Base-by-base conservation (phyloP, 2,113 vertebrate genomes). In the Zosterops hypoxanthus region DNA sequence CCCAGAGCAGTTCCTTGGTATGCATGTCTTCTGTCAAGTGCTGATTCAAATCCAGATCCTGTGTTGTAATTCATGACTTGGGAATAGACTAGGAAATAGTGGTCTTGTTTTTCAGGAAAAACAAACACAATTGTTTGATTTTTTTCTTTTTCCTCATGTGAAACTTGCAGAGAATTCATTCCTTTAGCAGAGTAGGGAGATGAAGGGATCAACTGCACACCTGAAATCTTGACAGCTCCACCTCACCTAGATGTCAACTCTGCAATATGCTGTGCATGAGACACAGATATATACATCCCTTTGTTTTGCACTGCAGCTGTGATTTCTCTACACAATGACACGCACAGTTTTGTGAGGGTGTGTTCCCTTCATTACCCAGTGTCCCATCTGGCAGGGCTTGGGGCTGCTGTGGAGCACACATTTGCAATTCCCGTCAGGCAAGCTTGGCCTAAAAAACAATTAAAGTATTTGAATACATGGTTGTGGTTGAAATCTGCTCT, bases 361-460 rank as follows among this genome's bases (percentile, higher is more conserved):
- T 90, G 63, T 80, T 94, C 71, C 47, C 19, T 44, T 70, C 31
- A 25, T 88, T 90, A 68, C 77, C 86, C 7, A 4, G 22, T 70
- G 83, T 91, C 78, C 94, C 92, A 86, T 96, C 84, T 96, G 90
- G 88, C 75, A 92, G 41, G 18, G 55, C 69, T 68, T 93, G 55
- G 50, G 64, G 81, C 69, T 92, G 88, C 53, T 95, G 3, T 50
- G 75, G 75, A 97, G 63, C 41, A 69, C 88, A 50, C 34, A 84
- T 95, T 96, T 95, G 73, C 61, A 90, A 89, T 93, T 96, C 92
- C 88, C 61, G 29, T 93, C 68, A 94, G 76, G 91, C 81, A 95
- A 73, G 47, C 87, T 87, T 94, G 87, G 75, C 69, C 94, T 88
- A 46, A 87, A 93, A 93, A 88, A 28, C 76, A 77, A 16, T 81